Evolutionary conservation across 2,888 invertebrate genomes (phyloP).

Genomic region (Dryococelus australis): DNA sequence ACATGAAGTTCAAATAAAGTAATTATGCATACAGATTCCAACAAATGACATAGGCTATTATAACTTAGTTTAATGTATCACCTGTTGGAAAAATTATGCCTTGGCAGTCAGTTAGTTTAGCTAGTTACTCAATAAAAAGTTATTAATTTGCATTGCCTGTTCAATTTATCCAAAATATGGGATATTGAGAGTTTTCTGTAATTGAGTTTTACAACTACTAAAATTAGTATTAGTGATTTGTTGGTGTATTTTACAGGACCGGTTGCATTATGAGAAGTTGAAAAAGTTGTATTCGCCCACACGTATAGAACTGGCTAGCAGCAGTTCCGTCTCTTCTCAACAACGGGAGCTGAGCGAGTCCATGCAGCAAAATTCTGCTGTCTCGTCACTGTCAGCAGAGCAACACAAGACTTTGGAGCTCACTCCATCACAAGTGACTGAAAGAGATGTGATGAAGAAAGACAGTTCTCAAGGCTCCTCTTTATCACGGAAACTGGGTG

Average conservation of each 20-base stretch:
- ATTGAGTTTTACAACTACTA: too few relatives aligned
- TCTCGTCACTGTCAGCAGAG: neutral
- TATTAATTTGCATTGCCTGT: too few relatives aligned
- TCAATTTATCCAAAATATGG: too few relatives aligned
- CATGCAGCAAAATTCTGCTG: neutral
- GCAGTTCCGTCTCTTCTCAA: neutral
- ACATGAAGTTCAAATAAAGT: too few relatives aligned
- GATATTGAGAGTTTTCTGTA: too few relatives aligned
- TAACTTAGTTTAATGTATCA: constrained; percentile 79
- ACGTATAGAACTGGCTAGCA: neutral
- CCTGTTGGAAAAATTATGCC: constrained; percentile 84
- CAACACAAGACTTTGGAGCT: neutral
- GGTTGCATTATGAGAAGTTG: constrained; percentile 77
- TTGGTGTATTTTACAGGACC: constrained; percentile 64
- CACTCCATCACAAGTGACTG: neutral
- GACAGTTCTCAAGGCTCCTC: neutral
- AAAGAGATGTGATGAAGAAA: neutral
- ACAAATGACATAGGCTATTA: constrained; percentile 66
- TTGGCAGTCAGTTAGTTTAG: constrained; percentile 72
- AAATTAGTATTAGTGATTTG: neutral
- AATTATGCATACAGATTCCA: neutral
- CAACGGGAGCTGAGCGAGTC: neutral
- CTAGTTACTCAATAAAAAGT: too few relatives aligned
- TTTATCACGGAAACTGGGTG: neutral
- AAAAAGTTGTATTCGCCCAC: constrained; percentile 61